These are phyloP conservation scores for Pimpla rufipes DNA, from an alignment of 2,888 invertebrate genomes.

Conservation along the genomic window DNA sequence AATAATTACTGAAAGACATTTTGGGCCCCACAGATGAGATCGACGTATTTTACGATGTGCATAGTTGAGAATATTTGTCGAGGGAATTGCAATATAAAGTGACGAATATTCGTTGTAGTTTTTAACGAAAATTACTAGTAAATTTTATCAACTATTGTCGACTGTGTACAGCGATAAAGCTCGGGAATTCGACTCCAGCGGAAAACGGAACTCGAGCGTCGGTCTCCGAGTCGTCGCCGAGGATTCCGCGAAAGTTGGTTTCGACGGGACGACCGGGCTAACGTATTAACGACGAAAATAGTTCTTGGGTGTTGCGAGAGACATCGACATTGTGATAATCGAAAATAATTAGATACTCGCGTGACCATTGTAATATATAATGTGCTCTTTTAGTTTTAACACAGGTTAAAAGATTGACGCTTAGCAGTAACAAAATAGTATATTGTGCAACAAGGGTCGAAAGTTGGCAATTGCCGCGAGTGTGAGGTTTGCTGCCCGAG, in stretches of 20 bases:
- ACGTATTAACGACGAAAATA: conserved; percentile 4
- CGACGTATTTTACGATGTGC: background rate
- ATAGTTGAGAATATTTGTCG: conserved; percentile 9
- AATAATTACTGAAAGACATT: conserved; percentile 47
- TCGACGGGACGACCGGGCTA: background rate
- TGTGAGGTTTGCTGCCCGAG: no score
- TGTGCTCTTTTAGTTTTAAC: conserved; percentile 24
- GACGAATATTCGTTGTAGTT: conserved; percentile 2
- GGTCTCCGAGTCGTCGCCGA: conserved; percentile 8
- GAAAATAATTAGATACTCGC: conserved; percentile 73
- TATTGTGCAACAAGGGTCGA: no score
- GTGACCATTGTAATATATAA: conserved; percentile 63
- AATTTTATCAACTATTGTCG: background rate
- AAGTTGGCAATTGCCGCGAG: no score
- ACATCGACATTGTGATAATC: conserved; percentile 75
- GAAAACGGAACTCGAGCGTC: no score
- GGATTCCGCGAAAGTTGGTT: background rate
- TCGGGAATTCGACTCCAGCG: background rate
- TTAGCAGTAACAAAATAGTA: background rate
- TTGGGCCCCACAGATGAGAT: background rate
- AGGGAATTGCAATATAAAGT: background rate
- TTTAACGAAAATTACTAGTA: background rate
- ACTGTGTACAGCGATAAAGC: background rate
- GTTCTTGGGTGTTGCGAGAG: conserved; percentile 20
- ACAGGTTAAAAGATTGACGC: conserved; percentile 16